phyloP scores from a whole-genome alignment of 2,113 vertebrate species.

The rabbit (Oryctolagus cuniculus) region DNA sequence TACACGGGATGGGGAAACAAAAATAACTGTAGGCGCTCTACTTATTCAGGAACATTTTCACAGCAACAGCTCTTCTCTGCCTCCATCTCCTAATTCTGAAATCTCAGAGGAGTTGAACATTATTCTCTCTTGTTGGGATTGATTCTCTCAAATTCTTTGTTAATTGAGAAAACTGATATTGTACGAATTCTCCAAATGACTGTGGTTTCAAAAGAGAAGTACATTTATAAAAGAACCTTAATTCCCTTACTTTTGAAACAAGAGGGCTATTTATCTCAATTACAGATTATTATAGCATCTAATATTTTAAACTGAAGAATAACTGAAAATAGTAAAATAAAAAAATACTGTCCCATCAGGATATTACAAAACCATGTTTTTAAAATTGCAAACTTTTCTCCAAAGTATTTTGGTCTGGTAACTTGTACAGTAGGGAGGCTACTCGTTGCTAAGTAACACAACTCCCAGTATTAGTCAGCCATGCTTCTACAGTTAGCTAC shows the following conservation, averaged over 20 bases:
- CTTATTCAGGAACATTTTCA: conserved; percentile 45
- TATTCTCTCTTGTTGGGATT: conserved; percentile 55
- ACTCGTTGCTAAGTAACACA: not conserved
- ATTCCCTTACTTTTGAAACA: conserved; percentile 57
- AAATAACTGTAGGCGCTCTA: conserved; percentile 1
- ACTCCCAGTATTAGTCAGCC: not conserved
- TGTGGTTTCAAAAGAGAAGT: conserved; percentile 56
- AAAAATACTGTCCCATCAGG: not conserved
- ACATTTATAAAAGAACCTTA: conserved; percentile 64
- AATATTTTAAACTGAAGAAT: conserved; percentile 44
- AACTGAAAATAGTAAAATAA: conserved; percentile 44
- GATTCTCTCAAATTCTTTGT: not conserved
- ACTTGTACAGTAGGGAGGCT: not conserved
- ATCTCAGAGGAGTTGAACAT: not conserved
- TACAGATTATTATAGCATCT: conserved; percentile 50
- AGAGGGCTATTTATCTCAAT: conserved; percentile 53
- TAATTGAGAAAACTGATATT: conserved; percentile 63
- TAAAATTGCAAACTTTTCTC: not conserved
- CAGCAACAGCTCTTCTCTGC: not conserved
- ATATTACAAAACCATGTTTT: conserved; percentile 49
- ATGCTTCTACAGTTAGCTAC: not conserved
- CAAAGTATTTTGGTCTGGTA: conserved; percentile 1
- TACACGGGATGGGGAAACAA: not conserved
- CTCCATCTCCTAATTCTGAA: conserved; percentile 39
- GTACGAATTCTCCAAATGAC: conserved; percentile 36